These are phyloP conservation scores for Cercocebus atys DNA, from an alignment of 2,113 vertebrate genomes.

Conservation along the genomic window DNA sequence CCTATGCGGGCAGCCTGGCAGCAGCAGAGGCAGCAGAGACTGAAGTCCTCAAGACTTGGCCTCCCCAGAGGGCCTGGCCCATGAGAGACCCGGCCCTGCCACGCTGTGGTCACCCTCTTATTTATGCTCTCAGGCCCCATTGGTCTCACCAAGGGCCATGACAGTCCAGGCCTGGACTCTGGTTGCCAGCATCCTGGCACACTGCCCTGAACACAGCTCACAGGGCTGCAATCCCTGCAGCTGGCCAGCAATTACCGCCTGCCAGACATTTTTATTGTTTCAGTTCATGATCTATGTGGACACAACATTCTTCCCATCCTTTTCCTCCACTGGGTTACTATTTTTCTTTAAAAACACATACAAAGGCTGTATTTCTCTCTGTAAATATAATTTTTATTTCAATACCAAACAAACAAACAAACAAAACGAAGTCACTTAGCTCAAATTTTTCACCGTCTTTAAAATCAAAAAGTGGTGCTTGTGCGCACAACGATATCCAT, in stretches of 20 bases:
- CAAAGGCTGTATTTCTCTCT: slow-evolving; percentile 66
- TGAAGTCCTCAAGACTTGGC: neutral
- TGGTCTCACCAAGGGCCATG: neutral
- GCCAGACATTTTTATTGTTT: slow-evolving; percentile 8
- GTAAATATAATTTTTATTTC: slow-evolving; percentile 56
- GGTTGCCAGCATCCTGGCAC: neutral
- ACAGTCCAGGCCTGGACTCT: neutral
- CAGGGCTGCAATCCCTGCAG: slow-evolving; percentile 7
- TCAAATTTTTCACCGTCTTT: slow-evolving; percentile 23
- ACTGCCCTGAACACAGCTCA: neutral
- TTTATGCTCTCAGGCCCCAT: neutral
- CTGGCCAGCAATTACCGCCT: slow-evolving; percentile 24
- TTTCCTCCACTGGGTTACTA: neutral
- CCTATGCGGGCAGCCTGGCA: neutral
- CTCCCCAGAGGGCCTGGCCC: neutral
- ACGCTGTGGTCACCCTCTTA: neutral
- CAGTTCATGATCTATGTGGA: slow-evolving; percentile 11
- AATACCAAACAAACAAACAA: neutral
- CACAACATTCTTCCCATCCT: slow-evolving; percentile 17
- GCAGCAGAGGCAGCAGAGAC: neutral
- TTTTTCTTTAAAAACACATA: slow-evolving; percentile 50
- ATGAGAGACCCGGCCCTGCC: neutral
- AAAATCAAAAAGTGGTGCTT: neutral
- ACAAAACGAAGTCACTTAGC: slow-evolving; percentile 36
- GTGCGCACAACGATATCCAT: neutral